phyloP scores from a whole-genome alignment of 2,113 vertebrate species.

The Prinia subflava region DNA sequence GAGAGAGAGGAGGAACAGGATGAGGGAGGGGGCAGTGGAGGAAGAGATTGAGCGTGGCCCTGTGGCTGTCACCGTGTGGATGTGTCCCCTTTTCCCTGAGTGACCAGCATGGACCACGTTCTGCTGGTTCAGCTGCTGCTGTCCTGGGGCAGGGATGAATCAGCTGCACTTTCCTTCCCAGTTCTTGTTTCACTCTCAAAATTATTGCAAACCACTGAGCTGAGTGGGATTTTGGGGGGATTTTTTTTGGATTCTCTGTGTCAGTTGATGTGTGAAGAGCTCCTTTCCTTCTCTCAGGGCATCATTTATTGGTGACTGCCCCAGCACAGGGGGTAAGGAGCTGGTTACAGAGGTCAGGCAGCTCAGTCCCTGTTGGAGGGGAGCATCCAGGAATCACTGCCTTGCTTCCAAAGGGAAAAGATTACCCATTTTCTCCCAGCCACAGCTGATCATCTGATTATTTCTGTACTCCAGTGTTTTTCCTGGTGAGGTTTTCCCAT shows the following conservation, averaged over 20 bases:
- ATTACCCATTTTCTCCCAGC: background rate
- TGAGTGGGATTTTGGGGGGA: background rate
- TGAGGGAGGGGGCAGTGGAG: background rate
- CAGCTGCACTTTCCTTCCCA: background rate
- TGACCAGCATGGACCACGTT: background rate
- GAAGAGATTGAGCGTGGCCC: constrained; percentile 2
- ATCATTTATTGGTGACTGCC: background rate
- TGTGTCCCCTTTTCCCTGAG: background rate
- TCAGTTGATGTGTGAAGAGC: background rate
- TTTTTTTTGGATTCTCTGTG: background rate
- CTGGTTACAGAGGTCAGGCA: background rate
- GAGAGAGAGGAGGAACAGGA: background rate
- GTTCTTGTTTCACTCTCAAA: background rate
- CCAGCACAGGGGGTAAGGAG: background rate
- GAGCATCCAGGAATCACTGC: background rate
- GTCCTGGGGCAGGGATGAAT: background rate
- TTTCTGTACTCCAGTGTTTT: background rate
- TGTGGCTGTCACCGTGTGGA: background rate
- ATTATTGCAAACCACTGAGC: background rate
- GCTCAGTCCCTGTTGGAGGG: background rate
- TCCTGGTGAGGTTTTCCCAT: background rate
- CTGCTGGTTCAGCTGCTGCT: background rate
- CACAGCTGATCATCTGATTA: background rate
- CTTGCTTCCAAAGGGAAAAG: background rate
- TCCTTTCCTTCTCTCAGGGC: background rate